Evolutionary conservation across 1,140 invertebrate species (phyloP).

Genomic region (Conus betulinus): DNA sequence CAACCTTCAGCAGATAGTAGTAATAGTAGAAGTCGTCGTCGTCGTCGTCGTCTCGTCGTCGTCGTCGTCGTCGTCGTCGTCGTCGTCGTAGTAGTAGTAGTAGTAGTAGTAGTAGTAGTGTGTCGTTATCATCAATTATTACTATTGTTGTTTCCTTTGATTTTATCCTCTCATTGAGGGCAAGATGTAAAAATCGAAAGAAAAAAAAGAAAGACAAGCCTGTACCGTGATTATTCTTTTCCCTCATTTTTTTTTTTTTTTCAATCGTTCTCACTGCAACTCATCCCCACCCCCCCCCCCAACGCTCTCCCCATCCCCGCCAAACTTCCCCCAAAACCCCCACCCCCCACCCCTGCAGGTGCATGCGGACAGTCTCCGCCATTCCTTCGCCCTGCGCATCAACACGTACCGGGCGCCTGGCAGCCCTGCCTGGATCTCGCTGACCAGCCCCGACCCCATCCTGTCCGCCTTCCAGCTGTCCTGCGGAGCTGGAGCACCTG

Average conservation of each 20-base stretch:
- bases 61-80: too few relatives aligned
- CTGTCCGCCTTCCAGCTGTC: conserved; percentile 81
- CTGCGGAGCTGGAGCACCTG: conserved; percentile 77
- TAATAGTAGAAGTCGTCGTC: too few relatives aligned
- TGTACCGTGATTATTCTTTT: background rate
- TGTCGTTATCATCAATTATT: too few relatives aligned
- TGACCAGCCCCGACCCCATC: conserved; percentile 82
- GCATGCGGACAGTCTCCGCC: conserved; percentile 59
- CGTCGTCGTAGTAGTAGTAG: too few relatives aligned
- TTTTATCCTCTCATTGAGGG: background rate
- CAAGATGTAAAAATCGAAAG: too few relatives aligned
- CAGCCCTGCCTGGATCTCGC: conserved; percentile 80
- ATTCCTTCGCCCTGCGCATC: conserved; percentile 71
- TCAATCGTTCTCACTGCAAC: background rate
- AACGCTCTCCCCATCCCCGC: background rate
- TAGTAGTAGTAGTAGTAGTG: too few relatives aligned
- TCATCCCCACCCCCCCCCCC: background rate
- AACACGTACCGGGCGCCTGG: conserved; percentile 73
- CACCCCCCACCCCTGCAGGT: background rate
- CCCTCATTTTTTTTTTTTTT: background rate
- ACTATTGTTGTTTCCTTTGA: background rate
- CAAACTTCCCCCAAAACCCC: background rate
- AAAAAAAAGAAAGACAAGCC: background rate
- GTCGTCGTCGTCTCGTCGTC: too few relatives aligned
- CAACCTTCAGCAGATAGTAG: too few relatives aligned